Base-by-base conservation (phyloP, 1,140 invertebrate species). In the Caenorhabditis tropicalis region DNA sequence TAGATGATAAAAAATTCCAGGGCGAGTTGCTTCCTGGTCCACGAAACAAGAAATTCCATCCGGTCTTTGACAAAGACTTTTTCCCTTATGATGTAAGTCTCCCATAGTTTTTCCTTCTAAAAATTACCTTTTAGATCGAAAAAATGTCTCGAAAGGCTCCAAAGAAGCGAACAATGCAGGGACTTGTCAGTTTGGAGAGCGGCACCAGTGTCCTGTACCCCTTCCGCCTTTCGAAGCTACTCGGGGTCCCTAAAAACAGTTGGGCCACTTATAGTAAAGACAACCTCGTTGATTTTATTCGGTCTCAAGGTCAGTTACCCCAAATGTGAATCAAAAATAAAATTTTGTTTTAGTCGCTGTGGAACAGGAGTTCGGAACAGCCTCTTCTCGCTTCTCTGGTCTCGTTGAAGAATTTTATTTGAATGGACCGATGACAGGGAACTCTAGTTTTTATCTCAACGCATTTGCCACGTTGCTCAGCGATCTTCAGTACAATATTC, bases 401-500 rank as follows among this genome's bases (percentile, higher is more conserved):
- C 49, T 80, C 15, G 33, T 84, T 16, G 43, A 43, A 31, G 83
- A 84, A 43, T 84, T 84, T 49, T 84, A 84, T 19, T n/a, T 84
- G 9, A 51, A 80, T 46, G 79, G 48, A n/a, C 83, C 70, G 12
- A 33, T 74, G 33, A 79, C 27, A 24, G 48, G 58, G 19, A 65
- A 79, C 24, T 84, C 79, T 0, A 80, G 65, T 12, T 84, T 82
- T 27, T 82, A 82, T n/a, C 16, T 82, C 19, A 51, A 48, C n/a
- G 36, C 56, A 10, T 82, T 65, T 51, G 60, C 82, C 39, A 46
- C n/a, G 10, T n/a, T 84, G 21, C 36, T 84, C 24, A 84, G 83
- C 60, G 83, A 84, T 48, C 56, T 84, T 10, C 83, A 84, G 21
- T 84, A 74, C 21, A 84, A 84, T 39, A 65, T 84, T 16, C 83